Percentiles rank a stretch among this genome's conserved stretches.
Evolutionary conservation across 92 coral and sea anemone genomes (phyloP).

Genomic region (Porites cylindrica): DNA sequence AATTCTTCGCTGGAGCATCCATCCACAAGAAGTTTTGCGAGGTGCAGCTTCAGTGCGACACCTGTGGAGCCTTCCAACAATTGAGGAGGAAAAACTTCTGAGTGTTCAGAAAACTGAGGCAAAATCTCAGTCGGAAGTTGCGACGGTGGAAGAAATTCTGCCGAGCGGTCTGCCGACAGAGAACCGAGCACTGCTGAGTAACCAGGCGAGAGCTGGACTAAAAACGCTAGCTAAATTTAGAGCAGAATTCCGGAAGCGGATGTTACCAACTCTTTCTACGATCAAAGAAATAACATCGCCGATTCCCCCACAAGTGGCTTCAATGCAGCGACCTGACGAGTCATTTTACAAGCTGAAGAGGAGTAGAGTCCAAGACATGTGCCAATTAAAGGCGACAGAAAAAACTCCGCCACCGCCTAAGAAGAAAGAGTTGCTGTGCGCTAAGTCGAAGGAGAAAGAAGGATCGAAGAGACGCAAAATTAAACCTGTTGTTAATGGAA

Average conservation of each 20-base stretch:
- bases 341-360: not conserved
- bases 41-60: conserved; percentile 13
- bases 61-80: conserved; percentile 13
- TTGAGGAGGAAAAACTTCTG: conserved; percentile 6
- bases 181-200: conserved; percentile 38
- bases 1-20: conserved; percentile 14
- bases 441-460: not conserved
- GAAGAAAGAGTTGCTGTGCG: not conserved
- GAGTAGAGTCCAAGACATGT: not conserved
- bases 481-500: not conserved
- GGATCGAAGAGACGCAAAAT: not conserved
- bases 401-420: not conserved
- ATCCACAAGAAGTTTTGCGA: conserved; percentile 11
- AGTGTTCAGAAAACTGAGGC: not conserved
- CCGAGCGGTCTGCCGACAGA: conserved; percentile 22
- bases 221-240: not conserved
- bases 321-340: not conserved
- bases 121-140: not conserved
- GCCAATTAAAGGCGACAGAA: not conserved
- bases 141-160: not conserved
- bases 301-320: not conserved
- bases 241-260: conserved; percentile 1
- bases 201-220: not conserved
- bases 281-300: conserved; percentile 5
- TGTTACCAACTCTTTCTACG: conserved; percentile 23